phyloP scores from a whole-genome alignment of 2,888 invertebrate species.

The Luperina nickerlii region DNA sequence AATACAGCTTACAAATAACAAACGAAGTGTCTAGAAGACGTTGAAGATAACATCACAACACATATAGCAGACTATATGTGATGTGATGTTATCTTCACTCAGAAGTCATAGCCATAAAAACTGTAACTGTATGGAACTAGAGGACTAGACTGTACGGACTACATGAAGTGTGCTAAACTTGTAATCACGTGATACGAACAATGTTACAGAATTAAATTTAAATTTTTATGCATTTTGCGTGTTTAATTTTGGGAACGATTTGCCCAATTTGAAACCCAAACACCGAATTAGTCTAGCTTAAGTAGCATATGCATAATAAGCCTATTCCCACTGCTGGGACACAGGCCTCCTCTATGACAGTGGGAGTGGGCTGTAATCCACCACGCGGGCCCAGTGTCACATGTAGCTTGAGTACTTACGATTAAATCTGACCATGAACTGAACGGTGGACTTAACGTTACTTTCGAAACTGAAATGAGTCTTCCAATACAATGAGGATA shows the following conservation, averaged over 20 bases:
- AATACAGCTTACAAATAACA: constrained; percentile 52
- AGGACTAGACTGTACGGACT: not conserved
- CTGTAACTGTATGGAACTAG: constrained; percentile 21
- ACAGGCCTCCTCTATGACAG: not conserved
- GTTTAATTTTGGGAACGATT: not conserved
- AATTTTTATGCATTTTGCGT: not conserved
- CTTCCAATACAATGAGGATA: constrained; percentile 18
- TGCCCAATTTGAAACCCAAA: not conserved
- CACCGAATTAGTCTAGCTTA: not conserved
- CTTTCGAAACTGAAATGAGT: not conserved
- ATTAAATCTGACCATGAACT: not conserved
- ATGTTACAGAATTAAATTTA: not conserved
- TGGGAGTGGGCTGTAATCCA: not conserved
- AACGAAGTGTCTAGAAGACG: constrained; percentile 53
- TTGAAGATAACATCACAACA: constrained; percentile 49
- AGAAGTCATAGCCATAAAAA: constrained; percentile 32
- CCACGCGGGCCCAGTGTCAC: not conserved
- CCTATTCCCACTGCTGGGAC: not conserved
- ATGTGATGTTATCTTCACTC: no score
- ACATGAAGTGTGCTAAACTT: constrained; percentile 16
- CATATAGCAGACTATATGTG: no score
- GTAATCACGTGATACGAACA: constrained; percentile 26
- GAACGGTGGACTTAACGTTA: not conserved
- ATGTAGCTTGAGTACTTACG: not conserved
- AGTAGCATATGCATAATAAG: not conserved